Base-by-base conservation (phyloP, 2,797 vertebrate genomes). In the Schizothorax lantsangensis region DNA sequence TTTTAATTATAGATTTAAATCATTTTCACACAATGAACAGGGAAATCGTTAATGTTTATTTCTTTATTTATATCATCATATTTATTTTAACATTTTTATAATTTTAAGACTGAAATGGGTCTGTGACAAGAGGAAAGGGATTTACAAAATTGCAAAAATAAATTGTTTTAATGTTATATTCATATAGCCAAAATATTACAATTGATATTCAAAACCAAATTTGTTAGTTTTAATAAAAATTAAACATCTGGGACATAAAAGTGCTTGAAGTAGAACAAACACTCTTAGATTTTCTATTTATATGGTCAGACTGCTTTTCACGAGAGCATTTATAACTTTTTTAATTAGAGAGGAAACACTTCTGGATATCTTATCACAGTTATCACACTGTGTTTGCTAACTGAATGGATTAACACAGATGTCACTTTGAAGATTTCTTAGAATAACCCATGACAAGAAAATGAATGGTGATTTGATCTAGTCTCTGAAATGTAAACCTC, bases 401-500 rank as follows among this genome's bases (percentile, higher is more conserved):
- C 15, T 78, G 15, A n/a, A 43, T 21, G 9, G 45, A 54, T 54
- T 69, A 79, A 71, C 17, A 57, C 64, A 57, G 64, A 71, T 69
- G 72, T 84, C 74, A 33, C 62, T 74, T 15, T 23, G 23, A 57
- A 43, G 33, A 36, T 84, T 54, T 84, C 11, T 21, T 30, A 78
- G 64, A 79, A 85, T 47, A 36, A 6, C 26, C 19, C 17, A 0
- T 79, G 66, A 57, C 23, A 69, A 33, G 64, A 72, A 85, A 79
- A 85, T 19, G 1, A 33, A 43, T 57, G 75, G 38, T 71, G 47
- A 71, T 71, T 79, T 45, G 75, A 79, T 79, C 75, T 26, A 40
- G 47, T 71, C n/a, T 68, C 26, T 47, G 64, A 79, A 14, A 79
- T 85, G 59, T 45, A 36, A 79, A 45, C 19, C 49, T 68, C 26